Evolutionary conservation across 2,113 vertebrate genomes (phyloP).

Genomic region (Cryptomyrus ogoouensis): DNA sequence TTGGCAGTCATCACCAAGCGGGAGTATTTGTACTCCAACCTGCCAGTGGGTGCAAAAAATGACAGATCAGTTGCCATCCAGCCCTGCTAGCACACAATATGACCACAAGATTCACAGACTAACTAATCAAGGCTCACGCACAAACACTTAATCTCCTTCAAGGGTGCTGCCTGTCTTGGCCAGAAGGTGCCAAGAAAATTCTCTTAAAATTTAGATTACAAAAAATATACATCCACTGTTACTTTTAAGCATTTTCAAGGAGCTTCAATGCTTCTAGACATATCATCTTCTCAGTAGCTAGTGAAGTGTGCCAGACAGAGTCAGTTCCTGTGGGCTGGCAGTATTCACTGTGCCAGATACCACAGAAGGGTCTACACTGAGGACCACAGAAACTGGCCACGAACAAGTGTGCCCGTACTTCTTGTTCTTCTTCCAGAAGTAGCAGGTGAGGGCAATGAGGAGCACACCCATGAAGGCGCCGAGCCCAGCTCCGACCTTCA

Average conservation of each 20-base stretch:
- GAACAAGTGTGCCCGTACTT: slow-evolving; percentile 63
- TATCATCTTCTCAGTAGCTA: background rate
- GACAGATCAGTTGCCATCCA: background rate
- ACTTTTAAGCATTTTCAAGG: background rate
- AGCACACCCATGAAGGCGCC: slow-evolving; percentile 78
- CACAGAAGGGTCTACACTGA: background rate
- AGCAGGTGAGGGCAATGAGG: slow-evolving; percentile 85
- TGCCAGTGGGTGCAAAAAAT: slow-evolving; percentile 43
- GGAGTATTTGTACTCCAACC: slow-evolving; percentile 95
- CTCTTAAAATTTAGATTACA: background rate
- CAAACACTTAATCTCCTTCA: background rate
- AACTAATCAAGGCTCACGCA: background rate
- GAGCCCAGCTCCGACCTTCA: slow-evolving; percentile 76
- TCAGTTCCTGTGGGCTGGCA: background rate
- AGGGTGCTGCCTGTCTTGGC: background rate
- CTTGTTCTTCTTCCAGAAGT: slow-evolving; percentile 98
- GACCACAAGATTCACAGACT: background rate
- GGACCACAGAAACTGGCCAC: background rate
- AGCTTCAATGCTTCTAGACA: background rate
- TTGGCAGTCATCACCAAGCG: slow-evolving; percentile 91
- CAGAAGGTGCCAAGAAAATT: background rate
- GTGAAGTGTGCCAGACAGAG: background rate
- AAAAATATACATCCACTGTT: background rate
- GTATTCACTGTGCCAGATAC: background rate
- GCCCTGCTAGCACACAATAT: background rate